These are phyloP conservation scores for Myiopsitta monachus DNA, from an alignment of 2,113 vertebrate genomes.

Conservation along the genomic window DNA sequence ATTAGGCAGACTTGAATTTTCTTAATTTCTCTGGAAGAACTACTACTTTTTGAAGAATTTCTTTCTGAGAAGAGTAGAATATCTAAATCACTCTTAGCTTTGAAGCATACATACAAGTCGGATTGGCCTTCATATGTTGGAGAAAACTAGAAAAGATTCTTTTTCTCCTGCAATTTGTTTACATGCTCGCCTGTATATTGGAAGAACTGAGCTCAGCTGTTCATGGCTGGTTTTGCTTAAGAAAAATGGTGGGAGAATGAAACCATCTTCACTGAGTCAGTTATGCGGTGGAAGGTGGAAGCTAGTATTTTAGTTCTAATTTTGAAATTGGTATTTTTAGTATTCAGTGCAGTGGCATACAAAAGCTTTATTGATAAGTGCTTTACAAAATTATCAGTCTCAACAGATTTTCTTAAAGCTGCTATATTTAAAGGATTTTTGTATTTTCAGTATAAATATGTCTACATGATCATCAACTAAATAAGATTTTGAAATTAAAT, in stretches of 20 bases:
- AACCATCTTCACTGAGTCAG: background rate
- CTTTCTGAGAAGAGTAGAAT: background rate
- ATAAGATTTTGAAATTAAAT: background rate
- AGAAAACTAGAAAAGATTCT: background rate
- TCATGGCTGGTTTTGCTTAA: background rate
- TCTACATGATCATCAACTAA: background rate
- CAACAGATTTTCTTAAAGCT: background rate
- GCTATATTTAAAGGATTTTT: background rate
- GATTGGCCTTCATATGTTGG: background rate
- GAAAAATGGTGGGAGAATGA: background rate
- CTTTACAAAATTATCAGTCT: background rate
- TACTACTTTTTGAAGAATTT: background rate
- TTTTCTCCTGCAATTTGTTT: background rate
- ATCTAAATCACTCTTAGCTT: background rate
- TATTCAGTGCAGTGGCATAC: background rate
- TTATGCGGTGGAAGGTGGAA: background rate
- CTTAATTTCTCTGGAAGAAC: background rate
- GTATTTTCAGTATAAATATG: background rate
- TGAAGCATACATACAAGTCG: background rate
- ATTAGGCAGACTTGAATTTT: background rate
- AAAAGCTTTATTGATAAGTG: background rate
- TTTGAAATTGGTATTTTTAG: background rate
- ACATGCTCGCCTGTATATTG: background rate
- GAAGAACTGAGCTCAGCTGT: background rate
- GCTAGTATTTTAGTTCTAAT: background rate